A percentile compares a stretch with the other conserved stretches of the same genome.
phyloP scores from a whole-genome alignment of 1,140 invertebrate genomes.

The Heterodera carotae region DNA sequence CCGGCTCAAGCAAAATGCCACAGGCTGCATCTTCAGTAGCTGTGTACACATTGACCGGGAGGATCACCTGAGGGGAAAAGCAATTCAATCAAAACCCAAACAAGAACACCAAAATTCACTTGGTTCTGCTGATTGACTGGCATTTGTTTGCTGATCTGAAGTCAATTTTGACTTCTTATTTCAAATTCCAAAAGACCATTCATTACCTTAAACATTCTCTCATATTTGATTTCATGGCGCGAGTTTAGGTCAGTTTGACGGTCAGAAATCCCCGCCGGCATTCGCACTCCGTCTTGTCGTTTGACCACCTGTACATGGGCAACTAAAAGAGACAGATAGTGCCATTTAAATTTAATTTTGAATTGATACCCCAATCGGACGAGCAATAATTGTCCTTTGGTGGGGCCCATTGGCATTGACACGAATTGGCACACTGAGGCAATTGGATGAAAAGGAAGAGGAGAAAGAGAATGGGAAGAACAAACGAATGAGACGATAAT shows the following conservation, averaged over 20 bases:
- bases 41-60: slow-evolving; percentile 27
- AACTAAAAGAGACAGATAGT: slow-evolving; percentile 12
- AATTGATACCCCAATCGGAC: slow-evolving; percentile 16
- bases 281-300: slow-evolving; percentile 25
- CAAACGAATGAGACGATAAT: too few relatives aligned
- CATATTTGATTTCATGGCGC: slow-evolving; percentile 27
- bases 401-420: slow-evolving; percentile 14
- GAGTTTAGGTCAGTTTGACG: slow-evolving; percentile 23
- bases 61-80: neutral
- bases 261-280: slow-evolving; percentile 26
- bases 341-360: slow-evolving; percentile 1
- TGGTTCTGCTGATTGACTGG: slow-evolving; percentile 21
- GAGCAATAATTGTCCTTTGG: slow-evolving; percentile 24
- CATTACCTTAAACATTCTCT: slow-evolving; percentile 26
- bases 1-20: slow-evolving; percentile 31
- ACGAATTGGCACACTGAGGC: neutral
- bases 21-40: slow-evolving; percentile 27
- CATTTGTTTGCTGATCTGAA: slow-evolving; percentile 28
- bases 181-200: neutral
- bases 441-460: neutral
- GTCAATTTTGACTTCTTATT: neutral
- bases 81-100: neutral
- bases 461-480: neutral
- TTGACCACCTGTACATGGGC: slow-evolving; percentile 25
- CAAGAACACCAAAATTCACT: neutral